phyloP scores from a whole-genome alignment of 2,113 vertebrate genomes.

The Brachionichthys hirsutus region DNA sequence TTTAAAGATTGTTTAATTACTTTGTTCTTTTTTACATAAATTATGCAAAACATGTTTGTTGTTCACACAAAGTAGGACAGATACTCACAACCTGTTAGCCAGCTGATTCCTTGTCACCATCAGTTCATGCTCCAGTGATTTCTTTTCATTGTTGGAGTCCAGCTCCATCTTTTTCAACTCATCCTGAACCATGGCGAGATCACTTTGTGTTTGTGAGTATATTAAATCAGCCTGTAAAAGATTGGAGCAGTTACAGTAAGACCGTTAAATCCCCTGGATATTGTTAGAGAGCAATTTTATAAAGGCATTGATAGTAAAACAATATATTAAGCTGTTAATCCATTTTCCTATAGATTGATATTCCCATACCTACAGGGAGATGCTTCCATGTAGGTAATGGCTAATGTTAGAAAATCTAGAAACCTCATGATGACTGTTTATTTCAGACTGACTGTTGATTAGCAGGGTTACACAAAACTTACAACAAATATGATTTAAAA shows the following conservation, averaged over 20 bases:
- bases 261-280: not conserved
- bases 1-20: too few relatives aligned
- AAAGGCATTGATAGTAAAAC: not conserved
- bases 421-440: too few relatives aligned
- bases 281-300: not conserved
- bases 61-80: not conserved
- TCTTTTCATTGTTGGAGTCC: conserved; percentile 50
- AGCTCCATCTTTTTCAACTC: conserved; percentile 40
- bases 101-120: conserved; percentile 31
- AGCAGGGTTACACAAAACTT: too few relatives aligned
- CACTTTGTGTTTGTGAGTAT: conserved; percentile 18
- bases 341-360: too few relatives aligned
- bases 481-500: too few relatives aligned
- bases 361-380: not conserved
- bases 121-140: conserved; percentile 27
- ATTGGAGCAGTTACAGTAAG: not conserved
- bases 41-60: not conserved
- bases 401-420: too few relatives aligned
- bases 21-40: too few relatives aligned
- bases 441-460: too few relatives aligned
- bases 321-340: not conserved
- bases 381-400: not conserved
- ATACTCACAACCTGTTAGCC: conserved; percentile 65
- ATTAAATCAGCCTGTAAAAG: conserved; percentile 51
- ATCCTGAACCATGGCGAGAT: conserved; percentile 48